Conservation (phyloP, 2,797 vertebrate genomes). For the Chrysocyon brachyurus region DNA sequence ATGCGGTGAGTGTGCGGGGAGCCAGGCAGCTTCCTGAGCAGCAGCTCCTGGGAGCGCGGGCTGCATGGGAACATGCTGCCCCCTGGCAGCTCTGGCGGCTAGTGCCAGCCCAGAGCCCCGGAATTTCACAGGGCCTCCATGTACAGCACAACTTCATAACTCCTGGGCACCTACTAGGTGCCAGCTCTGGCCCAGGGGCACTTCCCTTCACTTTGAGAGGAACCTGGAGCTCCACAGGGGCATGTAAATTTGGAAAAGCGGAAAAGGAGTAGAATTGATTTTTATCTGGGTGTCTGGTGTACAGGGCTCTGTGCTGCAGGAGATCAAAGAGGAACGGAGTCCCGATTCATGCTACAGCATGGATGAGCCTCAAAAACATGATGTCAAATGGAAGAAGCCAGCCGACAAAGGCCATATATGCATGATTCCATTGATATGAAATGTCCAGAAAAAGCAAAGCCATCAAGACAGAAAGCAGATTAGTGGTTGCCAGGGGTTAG, state of each 20-base stretch:
- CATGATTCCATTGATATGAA: not conserved
- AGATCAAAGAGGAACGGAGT: not conserved
- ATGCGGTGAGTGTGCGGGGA: constrained; percentile 60
- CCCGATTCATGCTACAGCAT: rapidly evolving
- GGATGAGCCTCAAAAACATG: not conserved
- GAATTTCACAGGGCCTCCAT: not conserved
- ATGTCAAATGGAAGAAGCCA: not conserved
- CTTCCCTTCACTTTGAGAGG: not conserved
- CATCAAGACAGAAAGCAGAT: not conserved
- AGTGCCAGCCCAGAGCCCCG: constrained; percentile 10
- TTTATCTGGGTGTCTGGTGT: not conserved
- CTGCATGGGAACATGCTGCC: not conserved
- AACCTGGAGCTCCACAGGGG: not conserved
- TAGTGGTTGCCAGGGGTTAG: not conserved
- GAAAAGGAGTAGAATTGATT: not conserved
- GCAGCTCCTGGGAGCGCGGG: not conserved
- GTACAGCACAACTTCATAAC: not conserved
- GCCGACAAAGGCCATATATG: not conserved
- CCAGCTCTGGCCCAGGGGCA: rapidly evolving
- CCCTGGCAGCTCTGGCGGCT: constrained; percentile 75
- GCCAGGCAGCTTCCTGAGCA: constrained; percentile 43
- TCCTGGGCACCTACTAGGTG: not conserved
- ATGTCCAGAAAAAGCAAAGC: not conserved
- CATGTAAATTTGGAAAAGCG: not conserved
- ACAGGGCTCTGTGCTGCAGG: not conserved